Evolutionary conservation across 2,888 invertebrate species (phyloP).

Genomic region (Harpalus rubripes): DNA sequence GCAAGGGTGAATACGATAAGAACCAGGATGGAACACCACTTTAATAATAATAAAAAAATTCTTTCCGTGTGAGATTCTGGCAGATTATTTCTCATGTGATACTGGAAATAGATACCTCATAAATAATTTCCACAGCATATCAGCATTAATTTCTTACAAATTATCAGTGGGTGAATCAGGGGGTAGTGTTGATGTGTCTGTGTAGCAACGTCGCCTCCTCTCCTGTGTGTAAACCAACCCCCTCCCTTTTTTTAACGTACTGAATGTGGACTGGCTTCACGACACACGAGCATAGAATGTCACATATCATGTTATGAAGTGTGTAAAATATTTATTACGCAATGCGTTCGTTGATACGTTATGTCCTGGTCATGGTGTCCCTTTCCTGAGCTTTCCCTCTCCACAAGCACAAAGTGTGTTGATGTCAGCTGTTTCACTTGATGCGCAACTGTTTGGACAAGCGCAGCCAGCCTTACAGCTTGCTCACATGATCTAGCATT

Average conservation of each 20-base stretch:
- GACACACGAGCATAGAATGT: constrained; percentile 51
- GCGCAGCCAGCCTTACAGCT: constrained; percentile 1
- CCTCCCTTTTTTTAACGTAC: constrained; percentile 35
- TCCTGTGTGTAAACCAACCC: constrained; percentile 33
- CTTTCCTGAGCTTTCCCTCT: constrained; percentile 43
- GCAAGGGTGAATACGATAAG: too few species aligned
- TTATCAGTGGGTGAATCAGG: constrained; percentile 20
- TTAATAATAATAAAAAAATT: neutral
- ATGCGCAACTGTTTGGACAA: constrained; percentile 45
- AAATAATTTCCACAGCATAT: constrained; percentile 30
- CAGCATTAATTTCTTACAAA: constrained; percentile 26
- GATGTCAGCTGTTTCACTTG: constrained; percentile 37
- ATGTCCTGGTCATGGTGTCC: constrained; percentile 47
- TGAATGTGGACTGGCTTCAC: constrained; percentile 49
- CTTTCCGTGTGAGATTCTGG: neutral
- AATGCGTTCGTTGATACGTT: constrained; percentile 48
- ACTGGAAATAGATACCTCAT: constrained; percentile 46
- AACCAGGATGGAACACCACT: neutral
- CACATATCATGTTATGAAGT: constrained; percentile 59
- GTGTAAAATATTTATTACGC: constrained; percentile 51
- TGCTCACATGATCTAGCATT: neutral
- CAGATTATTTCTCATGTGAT: constrained; percentile 17
- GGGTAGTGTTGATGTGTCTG: neutral
- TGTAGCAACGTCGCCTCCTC: constrained; percentile 46
- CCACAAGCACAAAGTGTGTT: constrained; percentile 44